Evolutionary conservation across 2,888 invertebrate species (phyloP).

Genomic region (Tipula confusa): DNA sequence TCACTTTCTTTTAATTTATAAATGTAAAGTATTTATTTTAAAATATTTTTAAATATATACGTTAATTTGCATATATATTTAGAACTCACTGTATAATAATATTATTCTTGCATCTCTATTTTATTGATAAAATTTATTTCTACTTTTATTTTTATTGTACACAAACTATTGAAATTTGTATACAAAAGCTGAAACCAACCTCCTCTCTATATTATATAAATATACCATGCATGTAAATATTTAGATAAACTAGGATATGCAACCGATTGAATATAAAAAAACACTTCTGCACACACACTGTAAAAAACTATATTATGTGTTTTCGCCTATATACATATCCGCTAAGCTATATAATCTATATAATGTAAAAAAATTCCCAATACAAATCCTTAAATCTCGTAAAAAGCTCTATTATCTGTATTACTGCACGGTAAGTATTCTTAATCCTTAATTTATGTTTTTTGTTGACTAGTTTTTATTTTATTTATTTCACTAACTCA

Average conservation of each 20-base stretch:
- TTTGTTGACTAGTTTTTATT: not conserved
- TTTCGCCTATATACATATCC: not conserved
- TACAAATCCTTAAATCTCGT: not conserved
- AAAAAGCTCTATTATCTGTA: not conserved
- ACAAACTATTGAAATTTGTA: not conserved
- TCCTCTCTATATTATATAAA: not conserved
- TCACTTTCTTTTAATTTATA: not conserved
- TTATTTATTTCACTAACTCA: not conserved
- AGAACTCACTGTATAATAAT: slow-evolving; percentile 12
- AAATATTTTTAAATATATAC: no score
- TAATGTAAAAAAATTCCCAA: not conserved
- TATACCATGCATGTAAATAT: not conserved
- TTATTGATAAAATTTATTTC: not conserved
- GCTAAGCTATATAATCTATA: not conserved
- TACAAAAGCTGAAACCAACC: not conserved
- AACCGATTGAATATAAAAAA: not conserved
- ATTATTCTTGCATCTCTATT: not conserved
- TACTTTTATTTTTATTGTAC: not conserved
- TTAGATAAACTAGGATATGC: not conserved
- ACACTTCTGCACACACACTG: not conserved
- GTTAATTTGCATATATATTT: not conserved
- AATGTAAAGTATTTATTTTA: no score
- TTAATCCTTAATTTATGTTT: not conserved
- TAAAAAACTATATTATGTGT: not conserved
- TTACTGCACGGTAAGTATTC: not conserved